A percentile compares a stretch with the other conserved stretches of the same genome.
Evolutionary conservation across 2,888 invertebrate genomes (phyloP).

Genomic region (Choreutis nemorana): DNA sequence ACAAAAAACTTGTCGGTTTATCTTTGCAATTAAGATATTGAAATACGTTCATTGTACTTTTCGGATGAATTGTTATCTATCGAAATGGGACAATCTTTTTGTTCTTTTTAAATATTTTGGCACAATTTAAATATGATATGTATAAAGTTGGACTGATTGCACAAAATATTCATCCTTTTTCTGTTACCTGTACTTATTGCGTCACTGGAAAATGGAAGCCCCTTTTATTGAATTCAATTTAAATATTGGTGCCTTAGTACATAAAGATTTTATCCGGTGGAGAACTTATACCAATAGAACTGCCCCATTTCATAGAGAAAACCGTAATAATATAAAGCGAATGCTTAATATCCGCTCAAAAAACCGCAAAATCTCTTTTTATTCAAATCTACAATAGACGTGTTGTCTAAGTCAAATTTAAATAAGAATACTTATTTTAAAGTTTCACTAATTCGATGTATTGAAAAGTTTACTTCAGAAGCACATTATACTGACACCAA

Average conservation of each 20-base stretch:
- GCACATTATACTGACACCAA: constrained; percentile 30
- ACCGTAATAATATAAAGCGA: too few relatives aligned
- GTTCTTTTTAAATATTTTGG: constrained; percentile 32
- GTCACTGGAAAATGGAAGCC: constrained; percentile 19
- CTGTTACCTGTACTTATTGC: constrained; percentile 6
- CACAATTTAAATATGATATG: constrained; percentile 43
- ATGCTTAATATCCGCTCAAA: constrained; percentile 27
- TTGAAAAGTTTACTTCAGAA: constrained; percentile 33
- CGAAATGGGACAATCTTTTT: constrained; percentile 39
- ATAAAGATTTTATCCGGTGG: constrained; percentile 4
- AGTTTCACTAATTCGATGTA: constrained; percentile 20
- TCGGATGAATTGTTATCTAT: constrained; percentile 13
- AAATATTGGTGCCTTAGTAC: constrained; percentile 11
- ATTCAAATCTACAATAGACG: constrained; percentile 19
- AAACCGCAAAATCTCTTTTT: constrained; percentile 15
- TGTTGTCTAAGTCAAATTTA: too few relatives aligned
- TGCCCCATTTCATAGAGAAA: constrained; percentile 38
- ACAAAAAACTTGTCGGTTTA: too few relatives aligned
- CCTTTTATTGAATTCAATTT: constrained; percentile 14
- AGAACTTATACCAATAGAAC: constrained; percentile 13
- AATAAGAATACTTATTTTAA: too few relatives aligned
- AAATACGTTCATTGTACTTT: too few relatives aligned
- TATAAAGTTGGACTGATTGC: constrained; percentile 19
- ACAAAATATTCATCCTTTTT: constrained; percentile 17
- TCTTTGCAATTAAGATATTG: too few relatives aligned